Base-by-base conservation (phyloP, 2,113 vertebrate species). In the Psittacara wagleri region DNA sequence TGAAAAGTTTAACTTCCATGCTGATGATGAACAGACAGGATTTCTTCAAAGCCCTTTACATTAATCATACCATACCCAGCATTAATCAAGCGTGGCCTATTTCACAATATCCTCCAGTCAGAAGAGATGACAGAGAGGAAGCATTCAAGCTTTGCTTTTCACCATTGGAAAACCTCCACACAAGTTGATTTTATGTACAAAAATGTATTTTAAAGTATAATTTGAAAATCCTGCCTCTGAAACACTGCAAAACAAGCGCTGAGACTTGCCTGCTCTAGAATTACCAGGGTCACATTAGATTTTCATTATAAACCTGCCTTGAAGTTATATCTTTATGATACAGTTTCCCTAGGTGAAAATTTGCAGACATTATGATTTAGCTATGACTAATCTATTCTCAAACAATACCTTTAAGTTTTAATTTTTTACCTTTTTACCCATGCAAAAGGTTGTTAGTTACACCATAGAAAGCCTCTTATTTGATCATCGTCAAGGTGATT, bases 11-110 rank as follows among this genome's bases (percentile, higher is more conserved):
- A 82, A 39, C 62, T 88, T 96, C 43, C 33, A 86, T 94, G 74
- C 49, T 82, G 83, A 91, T 57, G 73, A 92, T 78, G 84, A 97
- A 85, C 70, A 93, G 86, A 91, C 44, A 76, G 48, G 39, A 66
- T 44, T 81, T 83, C 89, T 94, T 91, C 78, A 80, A 89, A 95
- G 91, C 28, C 43, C 80, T 94, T 95, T 92, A 85, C 13, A 49
- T 73, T 82, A 59, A 23, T 35, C 33, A 35, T 35, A 76, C 44
- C 51, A 68, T 33, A 83, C 37, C 31, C 37, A 62, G 39, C 28
- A 90, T 88, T 83, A 95, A 77, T 81, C 78, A 92, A 93, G 68
- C 17, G 68, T n/a, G 51, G 86, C 24, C 72, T 62, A 43, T 78
- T 95, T 79, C 77, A 94, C 66, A 85, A 48, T 25, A 37, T 80